These are phyloP conservation scores for Dendrocincla tyrannina DNA, from an alignment of 2,797 vertebrate genomes.

Conservation along the genomic window DNA sequence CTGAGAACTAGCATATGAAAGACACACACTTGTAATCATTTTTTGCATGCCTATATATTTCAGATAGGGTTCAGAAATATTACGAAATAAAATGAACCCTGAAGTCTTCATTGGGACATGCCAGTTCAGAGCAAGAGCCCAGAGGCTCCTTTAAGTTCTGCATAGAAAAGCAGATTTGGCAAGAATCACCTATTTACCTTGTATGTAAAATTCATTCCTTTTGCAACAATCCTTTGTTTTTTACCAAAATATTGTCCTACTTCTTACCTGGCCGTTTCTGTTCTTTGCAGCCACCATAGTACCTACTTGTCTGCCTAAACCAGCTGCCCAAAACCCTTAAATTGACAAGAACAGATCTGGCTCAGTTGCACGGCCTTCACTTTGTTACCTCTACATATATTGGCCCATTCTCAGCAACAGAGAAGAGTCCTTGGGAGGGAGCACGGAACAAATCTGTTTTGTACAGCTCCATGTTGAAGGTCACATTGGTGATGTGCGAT, in stretches of 20 bases:
- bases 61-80: neutral
- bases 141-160: neutral
- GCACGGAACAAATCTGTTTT: conserved; percentile 77
- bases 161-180: neutral
- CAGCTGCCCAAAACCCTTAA: neutral
- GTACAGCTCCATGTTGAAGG: conserved; percentile 90
- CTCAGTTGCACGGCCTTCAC: neutral
- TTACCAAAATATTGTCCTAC: conserved; percentile 15
- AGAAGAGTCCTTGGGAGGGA: conserved; percentile 75
- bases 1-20: neutral
- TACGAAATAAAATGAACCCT: neutral
- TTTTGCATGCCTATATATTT: neutral
- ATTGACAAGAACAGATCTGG: neutral
- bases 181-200: neutral
- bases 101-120: neutral
- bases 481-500: conserved; percentile 73
- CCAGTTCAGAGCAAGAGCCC: neutral
- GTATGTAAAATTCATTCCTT: conserved; percentile 4
- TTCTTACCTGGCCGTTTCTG: conserved; percentile 10
- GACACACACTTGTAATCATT: neutral
- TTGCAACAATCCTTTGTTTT: conserved; percentile 42
- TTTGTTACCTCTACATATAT: conserved; percentile 82
- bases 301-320: neutral
- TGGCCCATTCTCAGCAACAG: conserved; percentile 75
- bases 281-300: neutral